Conservation (phyloP, 2,113 vertebrate species). For the Crypturellus undulatus region DNA sequence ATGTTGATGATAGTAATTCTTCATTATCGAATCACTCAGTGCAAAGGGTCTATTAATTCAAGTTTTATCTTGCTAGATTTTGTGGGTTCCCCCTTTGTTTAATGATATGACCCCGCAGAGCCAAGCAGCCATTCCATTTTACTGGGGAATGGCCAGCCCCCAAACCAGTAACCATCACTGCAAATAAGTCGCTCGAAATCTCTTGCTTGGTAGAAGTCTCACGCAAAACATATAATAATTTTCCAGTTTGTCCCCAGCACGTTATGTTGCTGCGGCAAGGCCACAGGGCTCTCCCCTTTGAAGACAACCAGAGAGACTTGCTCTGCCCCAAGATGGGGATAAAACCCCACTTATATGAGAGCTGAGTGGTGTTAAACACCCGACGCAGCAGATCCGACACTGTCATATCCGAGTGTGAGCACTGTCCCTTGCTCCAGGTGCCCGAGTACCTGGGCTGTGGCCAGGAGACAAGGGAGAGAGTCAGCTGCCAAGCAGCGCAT, state of each 20-base stretch:
- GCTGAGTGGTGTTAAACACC: neutral
- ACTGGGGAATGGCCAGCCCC: neutral
- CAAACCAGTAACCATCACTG: neutral
- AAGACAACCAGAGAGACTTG: conserved; percentile 21
- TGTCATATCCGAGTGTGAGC: neutral
- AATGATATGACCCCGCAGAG: neutral
- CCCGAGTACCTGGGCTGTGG: neutral
- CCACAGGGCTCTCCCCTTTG: neutral
- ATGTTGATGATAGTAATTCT: neutral
- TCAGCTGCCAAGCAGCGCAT: neutral
- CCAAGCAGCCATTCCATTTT: neutral
- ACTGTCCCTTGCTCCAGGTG: neutral
- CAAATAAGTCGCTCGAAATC: neutral
- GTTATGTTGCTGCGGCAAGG: neutral
- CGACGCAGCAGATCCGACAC: neutral
- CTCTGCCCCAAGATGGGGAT: neutral
- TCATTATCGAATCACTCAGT: neutral
- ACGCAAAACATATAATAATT: neutral
- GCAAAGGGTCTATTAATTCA: neutral
- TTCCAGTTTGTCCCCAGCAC: conserved; percentile 15
- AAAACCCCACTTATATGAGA: neutral
- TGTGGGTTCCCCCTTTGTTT: neutral
- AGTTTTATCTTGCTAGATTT: neutral
- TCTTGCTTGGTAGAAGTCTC: neutral
- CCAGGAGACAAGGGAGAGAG: neutral